Base-by-base conservation (phyloP, 2,113 vertebrate species). In the Aphyosemion australe region DNA sequence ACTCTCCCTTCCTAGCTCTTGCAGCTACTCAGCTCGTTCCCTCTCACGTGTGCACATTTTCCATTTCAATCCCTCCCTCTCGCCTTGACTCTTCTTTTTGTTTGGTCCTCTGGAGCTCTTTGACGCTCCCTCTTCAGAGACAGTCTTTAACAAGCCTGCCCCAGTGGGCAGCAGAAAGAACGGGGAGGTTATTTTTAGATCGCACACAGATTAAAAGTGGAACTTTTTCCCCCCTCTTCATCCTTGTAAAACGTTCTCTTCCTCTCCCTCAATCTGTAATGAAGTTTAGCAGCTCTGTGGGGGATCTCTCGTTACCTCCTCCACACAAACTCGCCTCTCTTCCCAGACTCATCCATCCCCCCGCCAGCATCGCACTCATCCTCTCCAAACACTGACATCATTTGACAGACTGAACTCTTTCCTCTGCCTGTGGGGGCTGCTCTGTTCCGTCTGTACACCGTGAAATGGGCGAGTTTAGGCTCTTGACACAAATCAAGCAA, bases 81-180 rank as follows among this genome's bases (percentile, higher is more conserved):
- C 59, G 54, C 75, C 58, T 67, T 69, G 61, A 74, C 50, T 74
- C 39, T 72, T 73, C 69, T 72, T 75, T 84, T 80, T 82, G 70
- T 83, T 81, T 82, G 74, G 65, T 65, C 67, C 56, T 71, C 48
- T 74, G 52, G 19, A 60, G 56, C 65, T 67, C 75, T 73, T 63
- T 69, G 56, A 71, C 65, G 63, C 50, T 69, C 58, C 77, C 59
- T 65, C 56, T 79, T 60, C 46, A 63, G 78, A 89, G 82, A 84
- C 87, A 87, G 84, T 75, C 74, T 91, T 91, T 91, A 92, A 91
- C 86, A 87, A 82, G 83, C 76, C 69, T 87, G 86, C 74, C 84
- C 87, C 65, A 90, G 82, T 84, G 87, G 85, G 89, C 87, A 89
- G 90, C 78, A 80, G 82, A 85, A 70, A 83, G 69, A 73, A 49